Conservation (phyloP, 2,113 vertebrate genomes). For the Eurypyga helias region DNA sequence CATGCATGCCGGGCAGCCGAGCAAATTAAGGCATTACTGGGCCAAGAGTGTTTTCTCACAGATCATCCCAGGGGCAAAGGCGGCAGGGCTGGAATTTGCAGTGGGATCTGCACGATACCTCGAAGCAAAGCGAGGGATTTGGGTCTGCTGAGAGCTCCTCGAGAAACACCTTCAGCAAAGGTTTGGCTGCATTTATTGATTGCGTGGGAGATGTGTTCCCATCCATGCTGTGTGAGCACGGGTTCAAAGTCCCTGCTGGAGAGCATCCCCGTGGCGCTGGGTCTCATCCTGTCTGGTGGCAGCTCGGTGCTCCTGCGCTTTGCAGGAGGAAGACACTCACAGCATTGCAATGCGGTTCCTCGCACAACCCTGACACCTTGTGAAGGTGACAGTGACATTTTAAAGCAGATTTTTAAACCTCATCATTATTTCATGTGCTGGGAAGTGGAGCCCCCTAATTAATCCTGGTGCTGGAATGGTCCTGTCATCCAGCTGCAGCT, state of each 20-base stretch:
- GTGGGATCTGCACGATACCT: not conserved
- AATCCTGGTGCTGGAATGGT: not conserved
- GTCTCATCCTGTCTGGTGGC: not conserved
- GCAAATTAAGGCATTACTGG: not conserved
- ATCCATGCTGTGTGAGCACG: fast-evolving
- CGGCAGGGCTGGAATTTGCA: not conserved
- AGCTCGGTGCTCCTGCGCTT: not conserved
- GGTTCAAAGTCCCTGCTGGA: not conserved
- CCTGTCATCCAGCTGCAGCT: not conserved
- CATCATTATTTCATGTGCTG: not conserved
- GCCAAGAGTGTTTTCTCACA: not conserved
- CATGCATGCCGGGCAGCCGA: fast-evolving
- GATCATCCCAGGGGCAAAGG: not conserved
- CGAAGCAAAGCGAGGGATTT: fast-evolving
- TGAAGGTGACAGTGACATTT: not conserved
- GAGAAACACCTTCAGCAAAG: not conserved
- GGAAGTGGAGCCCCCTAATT: not conserved
- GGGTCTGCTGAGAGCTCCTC: not conserved
- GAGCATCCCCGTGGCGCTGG: not conserved
- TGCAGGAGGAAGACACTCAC: not conserved
- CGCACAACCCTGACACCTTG: not conserved
- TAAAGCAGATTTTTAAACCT: not conserved
- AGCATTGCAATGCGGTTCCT: not conserved
- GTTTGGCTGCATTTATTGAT: fast-evolving
- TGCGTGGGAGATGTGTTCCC: not conserved